Base-by-base conservation (phyloP, 2,797 vertebrate species). In the Numenius phaeopus region DNA sequence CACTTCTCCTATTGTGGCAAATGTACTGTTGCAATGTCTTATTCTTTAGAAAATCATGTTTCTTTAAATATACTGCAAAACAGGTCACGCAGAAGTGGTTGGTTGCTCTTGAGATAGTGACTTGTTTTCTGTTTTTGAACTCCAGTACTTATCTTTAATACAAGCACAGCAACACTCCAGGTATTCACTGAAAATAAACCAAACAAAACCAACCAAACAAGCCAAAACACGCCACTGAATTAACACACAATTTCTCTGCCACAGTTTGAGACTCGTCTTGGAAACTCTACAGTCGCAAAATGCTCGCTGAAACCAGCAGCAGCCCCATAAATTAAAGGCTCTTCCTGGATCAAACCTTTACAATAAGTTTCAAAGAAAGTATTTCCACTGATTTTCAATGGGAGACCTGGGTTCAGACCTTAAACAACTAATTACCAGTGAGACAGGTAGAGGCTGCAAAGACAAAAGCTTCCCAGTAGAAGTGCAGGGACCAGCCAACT, bases 1-100 rank as follows among this genome's bases (percentile, higher is more conserved):
- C 4, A 1, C 49, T 37, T 20, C 20, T 66, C 3, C 0, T 24
- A 10, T 16, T 22, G 47, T 18, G 7, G 0, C 17, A 90, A 34
- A 46, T 9, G 6, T 19, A 2, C 3, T 47, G n/a, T 17, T 40
- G 30, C n/a, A 32, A 19, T 3, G 21, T 17, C 26, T 29, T 46
- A 14, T 22, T 37, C 14, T 24, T 58, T 22, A 20, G 17, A 58
- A 78, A 89, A 78, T 12, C 18, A 1, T 0, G 5, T 91, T 87
- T 81, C 55, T 40, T 83, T 34, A 47, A 65, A 61, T 52, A 17
- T 5, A 22, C 7, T 47, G 40, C 30, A 47, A 47, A 69, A 79
- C 2, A 26, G 30, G 46, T 44, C 37, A 7, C 0, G 5, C 34
- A 59, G 54, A 42, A 87, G 39, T 2, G 24, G 14, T 77, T 44